Evolutionary conservation across 2,113 vertebrate species (phyloP).

Genomic region (Callipepla californica): DNA sequence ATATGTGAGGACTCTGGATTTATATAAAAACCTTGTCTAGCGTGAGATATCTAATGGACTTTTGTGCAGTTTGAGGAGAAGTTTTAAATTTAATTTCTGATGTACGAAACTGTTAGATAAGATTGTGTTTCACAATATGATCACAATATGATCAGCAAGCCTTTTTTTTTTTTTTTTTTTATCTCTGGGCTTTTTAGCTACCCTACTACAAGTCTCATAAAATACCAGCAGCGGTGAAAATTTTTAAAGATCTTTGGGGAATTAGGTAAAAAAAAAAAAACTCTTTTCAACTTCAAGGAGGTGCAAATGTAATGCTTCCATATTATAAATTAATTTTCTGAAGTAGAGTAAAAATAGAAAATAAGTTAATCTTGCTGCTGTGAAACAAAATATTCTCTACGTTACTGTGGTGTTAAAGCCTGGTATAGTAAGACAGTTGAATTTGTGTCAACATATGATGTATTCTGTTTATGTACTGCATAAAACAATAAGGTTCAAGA

Average conservation of each 20-base stretch:
- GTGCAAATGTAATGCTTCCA: neutral
- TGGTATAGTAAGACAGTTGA: neutral
- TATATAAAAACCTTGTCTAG: neutral
- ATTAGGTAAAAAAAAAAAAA: neutral
- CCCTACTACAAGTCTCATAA: neutral
- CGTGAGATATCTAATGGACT: neutral
- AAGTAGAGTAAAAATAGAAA: neutral
- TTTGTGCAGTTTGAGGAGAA: neutral
- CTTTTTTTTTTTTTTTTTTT: neutral
- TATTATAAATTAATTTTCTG: neutral
- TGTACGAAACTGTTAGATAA: neutral
- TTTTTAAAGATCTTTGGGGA: neutral
- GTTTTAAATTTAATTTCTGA: neutral
- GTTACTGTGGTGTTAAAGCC: neutral
- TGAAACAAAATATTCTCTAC: neutral
- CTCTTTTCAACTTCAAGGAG: neutral
- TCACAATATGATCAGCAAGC: neutral
- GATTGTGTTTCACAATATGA: neutral
- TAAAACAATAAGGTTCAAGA: neutral
- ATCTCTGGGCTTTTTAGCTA: neutral
- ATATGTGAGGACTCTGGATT: neutral
- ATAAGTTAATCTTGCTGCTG: neutral
- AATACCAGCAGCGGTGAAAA: neutral
- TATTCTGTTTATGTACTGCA: neutral
- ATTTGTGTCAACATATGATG: neutral